Base-by-base conservation (phyloP, 1,140 invertebrate species). In the Polypedilum pembai region DNA sequence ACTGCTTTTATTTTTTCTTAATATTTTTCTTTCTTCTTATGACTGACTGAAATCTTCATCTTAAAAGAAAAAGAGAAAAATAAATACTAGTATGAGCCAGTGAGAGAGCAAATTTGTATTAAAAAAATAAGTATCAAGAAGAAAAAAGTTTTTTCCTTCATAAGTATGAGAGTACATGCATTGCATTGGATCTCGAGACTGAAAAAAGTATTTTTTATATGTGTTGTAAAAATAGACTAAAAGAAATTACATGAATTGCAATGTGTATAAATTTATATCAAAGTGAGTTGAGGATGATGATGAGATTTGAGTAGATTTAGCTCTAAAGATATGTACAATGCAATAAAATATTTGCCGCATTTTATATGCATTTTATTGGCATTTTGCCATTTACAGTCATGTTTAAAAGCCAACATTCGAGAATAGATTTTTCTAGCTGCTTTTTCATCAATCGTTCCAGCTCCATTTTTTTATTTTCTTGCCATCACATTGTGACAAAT, bases 281-380 rank as follows among this genome's bases (percentile, higher is more conserved):
- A 56, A 56, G 45, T 56, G n/a, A 56, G 45, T 33, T 33, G 24
- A 33, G 24, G 24, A 33, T 33, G 24, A 33, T 33, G 24, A 33
- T 33, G n/a, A 56, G 45, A n/a, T 12, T 56, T 56, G 45, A 56
- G 12, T 56, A 15, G 45, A 56, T 56, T n/a, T 56, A 8, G n/a
- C 45, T 56, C 15, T 56, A 15, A 56, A 56, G 45, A 56, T 56
- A 56, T 56, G 45, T 15, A 56, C 45, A 56, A 56, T 56, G 45
- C 7, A 12, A 56, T 56, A 56, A 56, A 56, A 56, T 56, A 56
- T 56, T n/a, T 56, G 45, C 45, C 45, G 45, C 45, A 56, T 56
- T 56, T 56, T 56, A 56, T 56, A 56, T 56, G 45, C 45, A 56
- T 56, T 56, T 56, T 56, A 56, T 56, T 56, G 45, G 45, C 45